A percentile compares a stretch with the other conserved stretches of the same genome.
Evolutionary conservation across 2,888 invertebrate species (phyloP).

Genomic region (Caenorhabditis sp.): DNA sequence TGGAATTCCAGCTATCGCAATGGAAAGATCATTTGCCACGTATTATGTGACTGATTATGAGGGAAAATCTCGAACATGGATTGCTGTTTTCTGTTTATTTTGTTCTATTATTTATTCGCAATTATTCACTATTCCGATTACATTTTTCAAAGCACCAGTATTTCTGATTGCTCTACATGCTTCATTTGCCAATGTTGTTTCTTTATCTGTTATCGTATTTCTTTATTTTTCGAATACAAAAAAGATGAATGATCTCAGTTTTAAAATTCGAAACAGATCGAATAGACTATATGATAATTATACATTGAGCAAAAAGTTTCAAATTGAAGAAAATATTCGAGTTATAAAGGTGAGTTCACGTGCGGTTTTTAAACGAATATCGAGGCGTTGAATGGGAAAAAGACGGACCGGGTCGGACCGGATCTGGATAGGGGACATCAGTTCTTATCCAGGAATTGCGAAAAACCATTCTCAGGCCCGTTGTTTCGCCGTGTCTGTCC

Average conservation of each 20-base stretch:
- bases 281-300: not conserved
- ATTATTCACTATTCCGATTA: not conserved
- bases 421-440: too few species aligned
- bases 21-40: slow-evolving; percentile 18
- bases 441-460: too few species aligned
- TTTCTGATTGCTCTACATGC: not conserved
- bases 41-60: slow-evolving; percentile 7
- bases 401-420: not conserved
- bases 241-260: not conserved
- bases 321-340: slow-evolving; percentile 35
- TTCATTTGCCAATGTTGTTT: not conserved
- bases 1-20: slow-evolving; percentile 17
- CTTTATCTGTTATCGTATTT: not conserved
- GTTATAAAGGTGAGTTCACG: slow-evolving; percentile 17
- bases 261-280: not conserved
- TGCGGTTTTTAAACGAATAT: not conserved
- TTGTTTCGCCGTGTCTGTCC: too few species aligned
- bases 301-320: slow-evolving; percentile 34
- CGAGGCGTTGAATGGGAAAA: not conserved
- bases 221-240: not conserved
- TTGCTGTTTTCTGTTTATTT: not conserved
- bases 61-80: slow-evolving; percentile 1
- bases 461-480: too few species aligned
- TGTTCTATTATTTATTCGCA: not conserved
- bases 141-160: not conserved